phyloP scores from a whole-genome alignment of 1,140 invertebrate genomes.

The Cyclina sinensis region DNA sequence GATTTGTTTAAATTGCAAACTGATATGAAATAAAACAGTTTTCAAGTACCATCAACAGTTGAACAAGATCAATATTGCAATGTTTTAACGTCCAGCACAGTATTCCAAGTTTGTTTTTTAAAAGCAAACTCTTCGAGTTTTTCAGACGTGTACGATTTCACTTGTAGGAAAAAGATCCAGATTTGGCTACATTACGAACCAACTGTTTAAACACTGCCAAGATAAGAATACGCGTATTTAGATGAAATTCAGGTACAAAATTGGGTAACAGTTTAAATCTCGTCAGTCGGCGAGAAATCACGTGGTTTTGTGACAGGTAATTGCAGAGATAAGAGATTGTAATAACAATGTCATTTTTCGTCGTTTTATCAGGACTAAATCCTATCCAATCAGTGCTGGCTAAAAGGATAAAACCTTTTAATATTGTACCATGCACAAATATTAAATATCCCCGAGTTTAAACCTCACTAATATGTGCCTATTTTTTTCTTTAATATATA shows the following conservation, averaged over 20 bases:
- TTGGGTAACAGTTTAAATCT: slow-evolving; percentile 54
- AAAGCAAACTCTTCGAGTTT: neutral
- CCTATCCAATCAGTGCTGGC: slow-evolving; percentile 52
- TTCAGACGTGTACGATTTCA: neutral
- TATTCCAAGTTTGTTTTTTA: neutral
- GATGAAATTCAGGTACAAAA: slow-evolving; percentile 4
- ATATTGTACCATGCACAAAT: slow-evolving; percentile 45
- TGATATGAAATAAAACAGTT: slow-evolving; percentile 34
- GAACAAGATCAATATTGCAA: neutral
- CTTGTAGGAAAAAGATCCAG: neutral
- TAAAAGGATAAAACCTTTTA: slow-evolving; percentile 67
- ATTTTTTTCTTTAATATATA: too few relatives aligned
- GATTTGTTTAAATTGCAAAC: slow-evolving; percentile 37
- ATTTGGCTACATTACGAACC: neutral
- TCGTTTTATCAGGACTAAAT: slow-evolving; percentile 70
- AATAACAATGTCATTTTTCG: slow-evolving; percentile 69
- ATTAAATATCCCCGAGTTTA: neutral
- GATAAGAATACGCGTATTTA: neutral
- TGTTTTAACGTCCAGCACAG: neutral
- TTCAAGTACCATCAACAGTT: neutral
- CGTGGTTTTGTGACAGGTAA: slow-evolving; percentile 66
- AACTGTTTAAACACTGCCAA: neutral
- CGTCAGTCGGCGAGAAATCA: slow-evolving; percentile 52
- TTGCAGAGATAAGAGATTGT: slow-evolving; percentile 58
- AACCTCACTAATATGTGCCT: too few relatives aligned